These are phyloP conservation scores for Apogon hyalosoma DNA, from an alignment of 2,797 vertebrate species.

Conservation along the genomic window DNA sequence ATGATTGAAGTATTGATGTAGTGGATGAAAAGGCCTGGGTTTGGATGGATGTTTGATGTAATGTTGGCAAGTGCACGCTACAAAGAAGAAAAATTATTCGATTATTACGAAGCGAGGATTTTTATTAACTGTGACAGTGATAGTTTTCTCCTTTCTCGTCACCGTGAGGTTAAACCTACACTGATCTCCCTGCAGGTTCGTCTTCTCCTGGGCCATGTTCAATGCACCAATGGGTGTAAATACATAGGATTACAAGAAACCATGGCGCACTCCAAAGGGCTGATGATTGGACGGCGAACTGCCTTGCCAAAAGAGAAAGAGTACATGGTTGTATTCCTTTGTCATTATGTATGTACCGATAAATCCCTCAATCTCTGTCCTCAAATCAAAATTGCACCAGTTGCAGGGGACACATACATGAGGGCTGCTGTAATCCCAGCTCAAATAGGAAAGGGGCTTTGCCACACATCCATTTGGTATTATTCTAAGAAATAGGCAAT, in stretches of 20 bases:
- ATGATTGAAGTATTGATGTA: neutral
- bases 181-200: slow-evolving; percentile 57
- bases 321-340: slow-evolving; percentile 53
- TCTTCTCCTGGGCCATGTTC: slow-evolving; percentile 50
- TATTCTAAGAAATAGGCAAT: slow-evolving; percentile 84
- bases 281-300: slow-evolving; percentile 59
- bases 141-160: slow-evolving; percentile 1
- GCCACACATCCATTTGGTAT: slow-evolving; percentile 72
- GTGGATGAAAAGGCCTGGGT: neutral
- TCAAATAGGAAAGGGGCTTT: slow-evolving; percentile 69
- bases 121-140: neutral
- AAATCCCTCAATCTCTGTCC: slow-evolving; percentile 75
- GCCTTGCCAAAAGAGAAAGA: slow-evolving; percentile 29
- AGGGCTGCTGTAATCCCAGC: slow-evolving; percentile 69
- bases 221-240: slow-evolving; percentile 50
- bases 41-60: neutral
- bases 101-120: neutral
- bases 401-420: slow-evolving; percentile 59
- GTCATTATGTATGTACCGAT: slow-evolving; percentile 64
- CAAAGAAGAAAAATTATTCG: neutral
- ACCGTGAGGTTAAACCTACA: slow-evolving; percentile 41
- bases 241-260: slow-evolving; percentile 63
- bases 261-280: slow-evolving; percentile 22
- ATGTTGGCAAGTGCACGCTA: no score
- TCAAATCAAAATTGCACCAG: slow-evolving; percentile 75